Conservation (phyloP, 1,140 invertebrate species). For the Holcopasites calliopsidis region DNA sequence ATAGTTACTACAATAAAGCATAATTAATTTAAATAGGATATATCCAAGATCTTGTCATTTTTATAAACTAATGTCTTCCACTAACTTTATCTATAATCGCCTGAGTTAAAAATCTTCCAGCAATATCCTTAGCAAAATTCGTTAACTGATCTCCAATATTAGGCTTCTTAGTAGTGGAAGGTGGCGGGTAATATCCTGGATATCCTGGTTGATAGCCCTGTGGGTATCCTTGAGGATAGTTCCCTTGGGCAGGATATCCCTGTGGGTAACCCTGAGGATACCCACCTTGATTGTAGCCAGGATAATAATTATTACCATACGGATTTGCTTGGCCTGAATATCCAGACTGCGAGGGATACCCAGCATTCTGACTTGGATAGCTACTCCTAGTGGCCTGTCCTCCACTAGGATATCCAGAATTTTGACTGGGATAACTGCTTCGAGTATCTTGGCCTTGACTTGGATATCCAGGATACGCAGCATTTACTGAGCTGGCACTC, state of each 20-base stretch:
- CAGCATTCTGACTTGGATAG: constrained; percentile 44
- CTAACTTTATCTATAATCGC: constrained; percentile 71
- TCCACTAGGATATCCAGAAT: constrained; percentile 44
- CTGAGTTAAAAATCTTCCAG: constrained; percentile 66
- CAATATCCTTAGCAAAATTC: constrained; percentile 68
- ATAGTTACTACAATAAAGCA: not conserved
- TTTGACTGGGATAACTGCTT: constrained; percentile 21
- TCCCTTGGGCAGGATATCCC: no score
- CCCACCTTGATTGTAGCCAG: constrained; percentile 13
- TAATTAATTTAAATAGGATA: not conserved
- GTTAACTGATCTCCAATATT: constrained; percentile 67
- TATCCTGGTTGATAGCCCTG: constrained; percentile 50
- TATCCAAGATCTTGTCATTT: not conserved
- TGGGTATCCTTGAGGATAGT: constrained; percentile 55
- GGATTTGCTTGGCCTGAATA: constrained; percentile 37
- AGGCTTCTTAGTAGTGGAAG: constrained; percentile 65
- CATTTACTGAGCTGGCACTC: constrained; percentile 49
- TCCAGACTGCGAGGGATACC: constrained; percentile 52
- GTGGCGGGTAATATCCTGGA: constrained; percentile 53
- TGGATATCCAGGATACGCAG: constrained; percentile 51
- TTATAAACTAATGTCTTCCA: constrained; percentile 47
- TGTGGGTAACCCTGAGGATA: no score
- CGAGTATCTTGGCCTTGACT: not conserved
- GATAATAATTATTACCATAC: constrained; percentile 42
- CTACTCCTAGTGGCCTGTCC: not conserved